These are phyloP conservation scores for Callyntrura sp. DNA, from an alignment of 2,888 invertebrate species.

Conservation along the genomic window DNA sequence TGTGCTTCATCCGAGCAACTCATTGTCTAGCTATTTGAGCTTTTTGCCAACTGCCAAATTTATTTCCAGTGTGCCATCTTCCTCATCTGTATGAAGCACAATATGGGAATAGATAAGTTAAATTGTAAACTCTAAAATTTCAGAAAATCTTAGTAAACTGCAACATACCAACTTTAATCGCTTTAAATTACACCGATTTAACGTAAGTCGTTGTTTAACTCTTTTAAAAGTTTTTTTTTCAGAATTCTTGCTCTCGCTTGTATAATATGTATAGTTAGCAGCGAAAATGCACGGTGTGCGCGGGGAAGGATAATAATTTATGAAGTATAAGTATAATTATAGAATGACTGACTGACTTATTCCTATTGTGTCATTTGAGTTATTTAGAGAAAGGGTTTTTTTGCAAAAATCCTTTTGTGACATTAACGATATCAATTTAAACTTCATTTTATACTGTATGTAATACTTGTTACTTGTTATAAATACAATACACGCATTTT, in stretches of 20 bases:
- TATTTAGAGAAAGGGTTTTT: too few relatives aligned
- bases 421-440: too few relatives aligned
- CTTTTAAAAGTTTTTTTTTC: background rate
- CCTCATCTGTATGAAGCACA: too few relatives aligned
- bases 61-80: too few relatives aligned
- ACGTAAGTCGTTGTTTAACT: constrained; percentile 12
- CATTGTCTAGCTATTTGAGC: too few relatives aligned
- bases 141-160: background rate
- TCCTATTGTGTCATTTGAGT: background rate
- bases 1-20: background rate
- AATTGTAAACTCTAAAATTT: background rate
- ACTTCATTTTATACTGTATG: too few relatives aligned
- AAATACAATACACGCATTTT: background rate
- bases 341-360: background rate
- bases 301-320: constrained; percentile 53
- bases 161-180: constrained; percentile 2
- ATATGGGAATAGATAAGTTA: too few relatives aligned
- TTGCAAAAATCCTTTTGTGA: too few relatives aligned
- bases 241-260: constrained; percentile 8
- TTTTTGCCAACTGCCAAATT: too few relatives aligned
- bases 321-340: constrained; percentile 14
- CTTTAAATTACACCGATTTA: constrained; percentile 31
- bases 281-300: constrained; percentile 2
- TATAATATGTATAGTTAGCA: background rate
- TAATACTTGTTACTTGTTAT: too few relatives aligned